These are phyloP conservation scores for Drosophila acutilabella DNA, from an alignment of 2,888 invertebrate species.

Conservation along the genomic window DNA sequence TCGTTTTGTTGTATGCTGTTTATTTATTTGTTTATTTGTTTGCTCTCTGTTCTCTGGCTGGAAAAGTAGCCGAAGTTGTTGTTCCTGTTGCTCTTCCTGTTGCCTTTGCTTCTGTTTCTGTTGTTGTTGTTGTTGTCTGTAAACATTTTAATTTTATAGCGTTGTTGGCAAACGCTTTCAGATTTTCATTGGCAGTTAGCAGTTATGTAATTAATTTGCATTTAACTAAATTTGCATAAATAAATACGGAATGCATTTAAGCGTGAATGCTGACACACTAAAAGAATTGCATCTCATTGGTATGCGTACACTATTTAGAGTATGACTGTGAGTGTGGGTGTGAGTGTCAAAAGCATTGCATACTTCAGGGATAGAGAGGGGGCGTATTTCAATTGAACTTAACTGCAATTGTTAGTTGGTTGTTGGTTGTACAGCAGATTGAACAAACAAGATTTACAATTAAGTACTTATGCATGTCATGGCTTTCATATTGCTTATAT, in stretches of 20 bases:
- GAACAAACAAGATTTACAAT: conserved; percentile 48
- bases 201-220: conserved; percentile 78
- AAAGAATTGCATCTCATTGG: conserved; percentile 30
- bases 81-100: conserved; percentile 30
- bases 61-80: conserved; percentile 40
- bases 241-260: conserved; percentile 67
- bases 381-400: conserved; percentile 43
- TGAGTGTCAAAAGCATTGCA: conserved; percentile 28
- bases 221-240: conserved; percentile 80
- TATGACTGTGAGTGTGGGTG: conserved; percentile 24
- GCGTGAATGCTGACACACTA: conserved; percentile 36
- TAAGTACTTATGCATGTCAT: conserved; percentile 32
- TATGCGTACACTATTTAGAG: conserved; percentile 2
- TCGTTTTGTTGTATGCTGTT: conserved; percentile 32
- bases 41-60: conserved; percentile 15
- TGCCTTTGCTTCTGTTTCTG: conserved; percentile 11
- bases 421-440: conserved; percentile 36
- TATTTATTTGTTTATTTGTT: conserved; percentile 46
- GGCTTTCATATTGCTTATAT: conserved; percentile 40
- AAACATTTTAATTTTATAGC: conserved; percentile 61
- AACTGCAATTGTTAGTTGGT: conserved; percentile 26
- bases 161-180: conserved; percentile 39
- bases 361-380: conserved; percentile 33
- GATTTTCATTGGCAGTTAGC: conserved; percentile 53
- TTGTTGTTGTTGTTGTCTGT: conserved; percentile 48